These are phyloP conservation scores for Dermolepida albohirtum DNA, from an alignment of 2,888 invertebrate species.

Conservation along the genomic window DNA sequence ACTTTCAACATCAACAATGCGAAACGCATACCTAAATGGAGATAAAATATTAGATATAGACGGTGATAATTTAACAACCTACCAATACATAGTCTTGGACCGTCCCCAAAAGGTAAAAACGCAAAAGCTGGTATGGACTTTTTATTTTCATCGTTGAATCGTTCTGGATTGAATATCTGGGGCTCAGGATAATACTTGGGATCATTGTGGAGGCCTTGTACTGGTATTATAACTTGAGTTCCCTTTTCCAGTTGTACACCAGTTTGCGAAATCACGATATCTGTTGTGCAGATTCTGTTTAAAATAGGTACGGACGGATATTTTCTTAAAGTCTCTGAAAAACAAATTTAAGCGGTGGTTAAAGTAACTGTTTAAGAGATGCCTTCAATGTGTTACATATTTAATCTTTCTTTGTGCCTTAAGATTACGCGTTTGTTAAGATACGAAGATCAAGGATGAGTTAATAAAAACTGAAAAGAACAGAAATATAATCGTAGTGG, in stretches of 20 bases:
- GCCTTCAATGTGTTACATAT: too few relatives aligned
- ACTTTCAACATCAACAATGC: slow-evolving; percentile 57
- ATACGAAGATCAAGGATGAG: too few relatives aligned
- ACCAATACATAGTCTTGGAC: slow-evolving; percentile 49
- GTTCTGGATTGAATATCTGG: slow-evolving; percentile 60
- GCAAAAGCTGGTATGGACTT: slow-evolving; percentile 44
- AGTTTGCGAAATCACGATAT: slow-evolving; percentile 54
- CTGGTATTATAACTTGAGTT: slow-evolving; percentile 57
- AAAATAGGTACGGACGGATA: slow-evolving; percentile 42
- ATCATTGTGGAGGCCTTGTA: slow-evolving; percentile 59
- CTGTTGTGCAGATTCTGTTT: slow-evolving; percentile 46
- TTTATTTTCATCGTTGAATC: slow-evolving; percentile 57
- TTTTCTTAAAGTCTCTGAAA: slow-evolving; percentile 45
- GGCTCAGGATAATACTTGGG: slow-evolving; percentile 60
- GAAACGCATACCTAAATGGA: slow-evolving; percentile 55
- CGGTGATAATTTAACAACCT: slow-evolving; percentile 5
- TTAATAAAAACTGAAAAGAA: too few relatives aligned
- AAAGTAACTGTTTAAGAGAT: too few relatives aligned
- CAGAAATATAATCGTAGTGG: too few relatives aligned
- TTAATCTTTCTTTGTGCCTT: too few relatives aligned
- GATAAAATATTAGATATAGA: slow-evolving; percentile 2
- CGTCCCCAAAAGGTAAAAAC: slow-evolving; percentile 49
- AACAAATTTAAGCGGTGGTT: too few relatives aligned
- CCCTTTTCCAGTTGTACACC: slow-evolving; percentile 58
- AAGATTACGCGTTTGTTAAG: too few relatives aligned